Conservation (phyloP, 1,140 invertebrate genomes). For the Drosophila quadrilineata region DNA sequence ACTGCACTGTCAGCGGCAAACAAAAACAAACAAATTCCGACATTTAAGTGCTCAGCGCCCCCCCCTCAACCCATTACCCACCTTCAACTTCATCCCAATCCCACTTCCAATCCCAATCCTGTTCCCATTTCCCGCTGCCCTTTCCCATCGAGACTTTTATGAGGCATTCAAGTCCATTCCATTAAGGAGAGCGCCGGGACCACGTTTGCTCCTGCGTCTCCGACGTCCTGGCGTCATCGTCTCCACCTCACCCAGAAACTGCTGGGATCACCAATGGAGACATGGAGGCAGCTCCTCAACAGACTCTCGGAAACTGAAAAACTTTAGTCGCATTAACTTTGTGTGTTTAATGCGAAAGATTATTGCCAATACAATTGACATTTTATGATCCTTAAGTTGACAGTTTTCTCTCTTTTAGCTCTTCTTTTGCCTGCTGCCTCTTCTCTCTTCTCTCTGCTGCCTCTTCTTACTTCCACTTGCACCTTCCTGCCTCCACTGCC, state of each 20-base stretch:
- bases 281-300: constrained; percentile 12
- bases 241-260: too few relatives aligned
- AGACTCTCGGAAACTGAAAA: too few relatives aligned
- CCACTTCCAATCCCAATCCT: not conserved
- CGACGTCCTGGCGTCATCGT: not conserved
- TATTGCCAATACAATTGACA: constrained; percentile 70
- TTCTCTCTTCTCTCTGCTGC: not conserved
- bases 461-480: not conserved
- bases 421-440: constrained; percentile 24
- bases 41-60: constrained; percentile 69
- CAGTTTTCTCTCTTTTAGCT: constrained; percentile 61
- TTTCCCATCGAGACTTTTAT: constrained; percentile 60
- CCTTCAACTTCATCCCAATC: not conserved
- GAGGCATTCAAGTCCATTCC: constrained; percentile 57
- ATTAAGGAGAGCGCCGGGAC: constrained; percentile 55
- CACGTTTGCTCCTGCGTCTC: not conserved
- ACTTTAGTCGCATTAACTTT: constrained; percentile 63
- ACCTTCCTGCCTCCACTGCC: not conserved
- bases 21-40: constrained; percentile 70
- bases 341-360: constrained; percentile 65
- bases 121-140: constrained; percentile 17
- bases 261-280: too few relatives aligned
- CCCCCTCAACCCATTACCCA: constrained; percentile 50
- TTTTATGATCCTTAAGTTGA: constrained; percentile 70
- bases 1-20: constrained; percentile 22